A percentile compares a stretch with the other conserved stretches of the same genome.
Conservation (phyloP, 2,113 vertebrate species). For the Leucopsar rothschildi region DNA sequence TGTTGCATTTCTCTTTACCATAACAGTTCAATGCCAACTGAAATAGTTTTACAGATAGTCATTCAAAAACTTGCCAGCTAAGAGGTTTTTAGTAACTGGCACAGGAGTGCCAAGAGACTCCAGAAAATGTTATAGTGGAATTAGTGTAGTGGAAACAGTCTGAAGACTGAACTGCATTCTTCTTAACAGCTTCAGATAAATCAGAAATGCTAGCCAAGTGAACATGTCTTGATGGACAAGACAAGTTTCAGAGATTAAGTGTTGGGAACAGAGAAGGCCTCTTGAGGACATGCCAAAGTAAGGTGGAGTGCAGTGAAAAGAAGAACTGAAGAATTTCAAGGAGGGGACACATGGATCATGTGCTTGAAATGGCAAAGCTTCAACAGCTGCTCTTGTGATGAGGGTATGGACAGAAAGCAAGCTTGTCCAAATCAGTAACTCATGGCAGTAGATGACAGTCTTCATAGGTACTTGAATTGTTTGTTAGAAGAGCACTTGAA, state of each 20-base stretch:
- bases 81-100: background rate
- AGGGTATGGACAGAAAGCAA: background rate
- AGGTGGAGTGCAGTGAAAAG: conserved; percentile 11
- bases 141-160: background rate
- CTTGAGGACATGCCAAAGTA: conserved; percentile 32
- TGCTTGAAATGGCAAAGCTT: background rate
- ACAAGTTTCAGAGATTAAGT: conserved; percentile 67
- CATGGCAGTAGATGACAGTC: background rate
- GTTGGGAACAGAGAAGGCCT: conserved; percentile 53
- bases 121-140: background rate
- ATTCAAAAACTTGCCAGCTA: background rate
- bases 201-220: background rate
- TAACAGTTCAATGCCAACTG: background rate
- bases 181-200: background rate
- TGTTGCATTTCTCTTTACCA: background rate
- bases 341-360: background rate
- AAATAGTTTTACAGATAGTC: background rate
- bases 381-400: background rate
- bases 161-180: background rate
- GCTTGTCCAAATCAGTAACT: background rate
- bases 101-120: background rate
- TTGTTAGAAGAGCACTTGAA: background rate
- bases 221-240: conserved; percentile 56
- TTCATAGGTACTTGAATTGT: background rate
- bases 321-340: conserved; percentile 36